Evolutionary conservation across 2,888 invertebrate species (phyloP), one percentile per base, ranked within the genome.

Genomic region (Lobophora halterata): DNA sequence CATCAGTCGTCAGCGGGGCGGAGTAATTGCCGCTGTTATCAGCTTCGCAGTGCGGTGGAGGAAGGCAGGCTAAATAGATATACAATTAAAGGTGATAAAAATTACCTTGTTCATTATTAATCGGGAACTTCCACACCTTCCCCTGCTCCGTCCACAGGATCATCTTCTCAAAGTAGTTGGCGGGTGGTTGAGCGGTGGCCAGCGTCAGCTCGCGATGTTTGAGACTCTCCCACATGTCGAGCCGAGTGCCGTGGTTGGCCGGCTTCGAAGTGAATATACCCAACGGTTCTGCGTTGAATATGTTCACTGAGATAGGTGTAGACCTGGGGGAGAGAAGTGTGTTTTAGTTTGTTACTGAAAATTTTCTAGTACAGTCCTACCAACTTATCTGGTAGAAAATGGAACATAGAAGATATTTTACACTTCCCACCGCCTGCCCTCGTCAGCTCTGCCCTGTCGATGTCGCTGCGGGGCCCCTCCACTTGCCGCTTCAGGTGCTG

Each of bases 71-170:
- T n/a, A n/a, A n/a, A n/a, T n/a, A n/a, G n/a, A 1, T 5, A 21
- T 3, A 10, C 23, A 37, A 12, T 12, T 9, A 5, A 11, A 23
- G 11, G 14, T 16, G 5, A 24, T 3, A 6, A 9, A 11, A 39
- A 33, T 36, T 76, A 94, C 96, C 98, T 89, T 96, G 95, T 80
- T 99, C 99, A 87, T 99, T 99, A 75, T 99, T 90, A 46, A 99
- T 97, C 1, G 99, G 99, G 72, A 98, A 99, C 52, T 93, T 92
- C 99, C 99, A 99, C 6, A 98, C 76, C 80, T 97, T 98, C 21
- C 97, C 97, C 72, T 97, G 92, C 35, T 97, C 92, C 0, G 99
- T 99, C 98, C 97, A 98, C 31, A 91, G 71, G 26, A 95, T 94
- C 92, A 97, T 93, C 80, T 99, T 96, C 75, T 99, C 94, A 74